Evolutionary conservation across 37 sponge, comb jelly and placozoan genomes (phyloP), one percentile per base, ranked within the genome.

Genomic region (Axinella damicornis): DNA sequence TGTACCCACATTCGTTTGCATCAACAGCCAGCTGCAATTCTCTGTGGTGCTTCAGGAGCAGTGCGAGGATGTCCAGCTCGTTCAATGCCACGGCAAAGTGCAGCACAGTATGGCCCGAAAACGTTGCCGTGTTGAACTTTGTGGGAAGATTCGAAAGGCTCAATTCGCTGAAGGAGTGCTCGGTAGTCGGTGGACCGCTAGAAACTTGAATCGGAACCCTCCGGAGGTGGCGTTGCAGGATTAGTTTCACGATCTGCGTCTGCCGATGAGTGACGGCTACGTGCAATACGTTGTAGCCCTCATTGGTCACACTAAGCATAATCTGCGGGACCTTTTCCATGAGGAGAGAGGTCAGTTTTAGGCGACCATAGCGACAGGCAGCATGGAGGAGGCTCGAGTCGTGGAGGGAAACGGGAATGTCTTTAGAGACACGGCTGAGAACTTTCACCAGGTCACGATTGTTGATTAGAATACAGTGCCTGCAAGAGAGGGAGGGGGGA

Each of bases 241-340:
- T 76, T 0, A 78, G 53, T 27, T 85, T 78, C 1, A 75, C 27
- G 24, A 80, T 59, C 25, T 79, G 41, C 0, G 60, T n/a, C 28
- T 81, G 82, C 1, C 71, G 57, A 60, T 81, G 81, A 0, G 72
- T 25, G 15, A 84, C 89, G 15, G 89, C 81, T 12, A 87, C 62
- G 65, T 93, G 93, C 0, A 93, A 71, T 19, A 89, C 81, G 25
- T 88, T 85, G 77, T 93, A 93, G 0, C 89, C 93, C 59, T 88
- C 93, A 4, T 32, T 61, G 21, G 93, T 68, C 12, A 34, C 24
- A 31, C 65, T 71, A 60, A 67, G 32, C 19, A 88, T 38, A 12
- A 93, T 63, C 19, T 75, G 55, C 2, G 93, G 89, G 18, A 70
- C 64, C 2, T 80, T 41, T 14, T 34, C 35, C 6, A 84, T 5